These are phyloP conservation scores for Labroides dimidiatus DNA, from an alignment of 2,797 vertebrate species.

Conservation along the genomic window DNA sequence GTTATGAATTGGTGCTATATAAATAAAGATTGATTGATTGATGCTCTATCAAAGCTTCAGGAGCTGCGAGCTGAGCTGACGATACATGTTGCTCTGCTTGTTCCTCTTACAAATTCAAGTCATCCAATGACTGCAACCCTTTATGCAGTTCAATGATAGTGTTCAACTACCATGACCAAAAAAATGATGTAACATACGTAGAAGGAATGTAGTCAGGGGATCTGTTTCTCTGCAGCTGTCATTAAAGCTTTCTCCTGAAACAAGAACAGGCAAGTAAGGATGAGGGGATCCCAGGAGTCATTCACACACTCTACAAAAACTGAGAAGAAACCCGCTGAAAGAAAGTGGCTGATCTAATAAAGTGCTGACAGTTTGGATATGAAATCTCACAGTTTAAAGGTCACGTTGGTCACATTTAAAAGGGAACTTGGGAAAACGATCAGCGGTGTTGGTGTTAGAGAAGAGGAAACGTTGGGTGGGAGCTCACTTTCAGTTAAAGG, in stretches of 20 bases:
- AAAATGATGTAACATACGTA: too few species aligned
- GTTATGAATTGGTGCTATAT: too few species aligned
- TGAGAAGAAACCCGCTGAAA: background rate
- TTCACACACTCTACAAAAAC: background rate
- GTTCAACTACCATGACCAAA: too few species aligned
- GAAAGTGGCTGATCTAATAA: background rate
- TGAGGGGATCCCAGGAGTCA: background rate
- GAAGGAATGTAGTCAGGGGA: too few species aligned
- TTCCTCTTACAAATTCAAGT: too few species aligned
- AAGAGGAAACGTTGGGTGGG: conserved; percentile 41
- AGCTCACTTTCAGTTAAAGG: background rate
- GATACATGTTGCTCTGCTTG: too few species aligned
- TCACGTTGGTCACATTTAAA: background rate
- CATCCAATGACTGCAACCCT: too few species aligned
- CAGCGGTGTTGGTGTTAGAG: background rate
- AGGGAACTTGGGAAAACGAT: background rate
- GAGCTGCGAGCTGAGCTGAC: too few species aligned
- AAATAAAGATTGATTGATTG: too few species aligned
- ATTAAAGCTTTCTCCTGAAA: background rate
- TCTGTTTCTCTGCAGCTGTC: background rate
- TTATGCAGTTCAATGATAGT: too few species aligned
- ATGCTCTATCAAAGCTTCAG: too few species aligned
- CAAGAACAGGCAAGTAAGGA: conserved; percentile 2
- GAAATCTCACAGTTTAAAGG: conserved; percentile 1
- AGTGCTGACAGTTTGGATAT: background rate